These are phyloP conservation scores for Tromatobia lineatoria DNA, from an alignment of 2,888 invertebrate species.

Conservation along the genomic window DNA sequence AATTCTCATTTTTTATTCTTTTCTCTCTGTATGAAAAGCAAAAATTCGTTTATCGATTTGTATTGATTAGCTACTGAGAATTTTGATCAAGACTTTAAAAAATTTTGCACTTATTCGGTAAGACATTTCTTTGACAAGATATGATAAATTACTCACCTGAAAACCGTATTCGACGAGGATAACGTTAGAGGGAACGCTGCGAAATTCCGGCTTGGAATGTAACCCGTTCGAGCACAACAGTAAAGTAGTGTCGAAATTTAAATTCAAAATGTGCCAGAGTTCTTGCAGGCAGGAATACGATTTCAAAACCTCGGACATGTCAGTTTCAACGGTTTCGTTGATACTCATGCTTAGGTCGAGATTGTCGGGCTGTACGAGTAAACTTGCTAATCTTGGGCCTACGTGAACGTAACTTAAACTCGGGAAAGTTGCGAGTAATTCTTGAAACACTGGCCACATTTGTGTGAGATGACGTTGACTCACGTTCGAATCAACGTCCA, in stretches of 20 bases:
- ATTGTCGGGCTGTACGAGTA: conserved; percentile 86
- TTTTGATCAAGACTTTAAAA: background rate
- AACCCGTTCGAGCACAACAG: conserved; percentile 86
- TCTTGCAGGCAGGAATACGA: conserved; percentile 84
- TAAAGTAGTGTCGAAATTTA: conserved; percentile 83
- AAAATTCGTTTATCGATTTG: background rate
- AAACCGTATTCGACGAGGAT: conserved; percentile 88
- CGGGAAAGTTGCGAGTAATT: conserved; percentile 87
- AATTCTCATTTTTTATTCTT: too few species aligned
- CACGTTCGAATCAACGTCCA: conserved; percentile 87
- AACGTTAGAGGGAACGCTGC: conserved; percentile 86
- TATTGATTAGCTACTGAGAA: background rate
- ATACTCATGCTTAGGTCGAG: conserved; percentile 81
- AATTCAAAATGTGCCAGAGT: conserved; percentile 86
- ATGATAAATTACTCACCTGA: conserved; percentile 84
- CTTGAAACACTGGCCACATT: conserved; percentile 87
- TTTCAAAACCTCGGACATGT: conserved; percentile 83
- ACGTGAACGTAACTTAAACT: conserved; percentile 87
- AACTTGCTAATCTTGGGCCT: conserved; percentile 87
- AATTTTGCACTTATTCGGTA: conserved; percentile 34
- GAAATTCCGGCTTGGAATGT: conserved; percentile 84
- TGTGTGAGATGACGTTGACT: conserved; percentile 86
- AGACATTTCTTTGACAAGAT: background rate
- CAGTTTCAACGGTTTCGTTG: conserved; percentile 84
- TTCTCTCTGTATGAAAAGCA: too few species aligned